These are phyloP conservation scores for Hypomecis atomaria DNA, from an alignment of 2,888 invertebrate genomes.

Conservation along the genomic window DNA sequence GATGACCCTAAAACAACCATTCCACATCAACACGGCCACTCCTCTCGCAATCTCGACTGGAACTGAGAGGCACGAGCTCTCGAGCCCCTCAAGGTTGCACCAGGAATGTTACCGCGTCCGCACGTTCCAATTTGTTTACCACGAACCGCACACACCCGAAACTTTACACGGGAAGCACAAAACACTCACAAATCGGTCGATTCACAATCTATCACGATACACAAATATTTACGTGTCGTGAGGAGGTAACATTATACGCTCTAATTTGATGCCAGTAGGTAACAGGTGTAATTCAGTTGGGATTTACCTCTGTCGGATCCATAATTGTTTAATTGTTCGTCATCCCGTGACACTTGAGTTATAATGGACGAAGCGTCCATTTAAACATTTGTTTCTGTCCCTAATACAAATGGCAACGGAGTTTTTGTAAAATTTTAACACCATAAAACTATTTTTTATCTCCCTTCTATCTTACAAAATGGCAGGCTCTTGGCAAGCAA, in stretches of 20 bases:
- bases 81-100: constrained; percentile 80
- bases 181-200: constrained; percentile 54
- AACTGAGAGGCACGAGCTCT: constrained; percentile 58
- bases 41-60: constrained; percentile 48
- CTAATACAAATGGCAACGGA: constrained; percentile 80
- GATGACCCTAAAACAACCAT: constrained; percentile 82
- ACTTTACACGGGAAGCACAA: constrained; percentile 51
- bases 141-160: constrained; percentile 58
- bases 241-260: constrained; percentile 81
- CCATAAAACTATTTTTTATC: constrained; percentile 85
- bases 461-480: constrained; percentile 85
- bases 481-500: constrained; percentile 75
- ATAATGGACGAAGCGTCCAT: constrained; percentile 99
- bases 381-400: constrained; percentile 84
- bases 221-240: constrained; percentile 72
- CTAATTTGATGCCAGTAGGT: constrained; percentile 81
- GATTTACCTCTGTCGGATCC: constrained; percentile 96
- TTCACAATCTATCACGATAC: constrained; percentile 60
- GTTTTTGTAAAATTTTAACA: constrained; percentile 81
- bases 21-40: constrained; percentile 50
- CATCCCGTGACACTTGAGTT: constrained; percentile 99
- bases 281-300: constrained; percentile 83
- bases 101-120: constrained; percentile 74
- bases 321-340: constrained; percentile 97
- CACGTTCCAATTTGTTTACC: constrained; percentile 79